These are phyloP conservation scores for Meteorus cinctellus DNA, from an alignment of 2,888 invertebrate species.

Conservation along the genomic window DNA sequence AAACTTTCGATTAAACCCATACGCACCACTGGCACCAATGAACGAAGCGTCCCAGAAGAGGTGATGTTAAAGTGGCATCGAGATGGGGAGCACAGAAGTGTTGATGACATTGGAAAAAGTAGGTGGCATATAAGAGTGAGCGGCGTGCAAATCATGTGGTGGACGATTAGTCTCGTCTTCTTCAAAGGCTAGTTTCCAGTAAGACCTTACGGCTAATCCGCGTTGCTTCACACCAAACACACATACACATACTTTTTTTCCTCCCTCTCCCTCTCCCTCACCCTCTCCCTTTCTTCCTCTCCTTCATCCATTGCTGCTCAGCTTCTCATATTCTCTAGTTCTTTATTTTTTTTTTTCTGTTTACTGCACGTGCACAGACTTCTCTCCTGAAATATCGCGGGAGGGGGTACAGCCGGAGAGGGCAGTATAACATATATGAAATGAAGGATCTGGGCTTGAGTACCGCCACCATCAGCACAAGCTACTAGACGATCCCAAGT, in stretches of 20 bases:
- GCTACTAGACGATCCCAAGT: constrained; percentile 10
- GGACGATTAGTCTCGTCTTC: constrained; percentile 34
- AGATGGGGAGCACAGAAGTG: not conserved
- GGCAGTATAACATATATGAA: constrained; percentile 11
- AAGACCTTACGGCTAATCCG: constrained; percentile 53
- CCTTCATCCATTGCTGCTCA: not conserved
- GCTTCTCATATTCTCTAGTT: not conserved
- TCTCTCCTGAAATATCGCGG: constrained; percentile 47
- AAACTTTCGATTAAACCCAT: not conserved
- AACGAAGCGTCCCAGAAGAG: not conserved
- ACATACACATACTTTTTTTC: constrained; percentile 25
- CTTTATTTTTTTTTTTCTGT: constrained; percentile 8
- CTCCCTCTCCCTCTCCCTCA: not conserved
- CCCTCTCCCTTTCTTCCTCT: too few relatives aligned
- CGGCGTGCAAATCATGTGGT: not conserved
- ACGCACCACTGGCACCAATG: not conserved
- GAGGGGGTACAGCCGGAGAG: constrained; percentile 18
- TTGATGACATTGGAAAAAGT: not conserved
- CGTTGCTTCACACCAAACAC: constrained; percentile 50
- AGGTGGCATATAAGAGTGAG: not conserved
- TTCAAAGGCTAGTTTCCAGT: constrained; percentile 60
- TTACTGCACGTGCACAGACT: constrained; percentile 47
- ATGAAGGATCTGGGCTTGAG: constrained; percentile 33
- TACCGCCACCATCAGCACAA: constrained; percentile 30
- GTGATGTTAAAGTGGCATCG: constrained; percentile 2